These are phyloP conservation scores for Vultur gryphus DNA, from an alignment of 2,797 vertebrate species.

Conservation along the genomic window DNA sequence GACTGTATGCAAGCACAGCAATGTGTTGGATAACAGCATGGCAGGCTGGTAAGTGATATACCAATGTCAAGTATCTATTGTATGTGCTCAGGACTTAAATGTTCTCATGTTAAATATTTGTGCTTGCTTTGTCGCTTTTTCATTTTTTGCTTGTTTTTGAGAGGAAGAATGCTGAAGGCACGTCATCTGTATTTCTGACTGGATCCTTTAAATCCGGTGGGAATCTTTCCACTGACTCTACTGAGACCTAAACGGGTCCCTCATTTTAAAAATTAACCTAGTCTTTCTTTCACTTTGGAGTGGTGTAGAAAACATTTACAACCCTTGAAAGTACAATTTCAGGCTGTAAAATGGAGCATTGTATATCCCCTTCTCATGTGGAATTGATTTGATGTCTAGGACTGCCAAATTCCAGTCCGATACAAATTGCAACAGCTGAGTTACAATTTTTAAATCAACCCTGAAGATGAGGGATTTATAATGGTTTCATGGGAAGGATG, in stretches of 20 bases:
- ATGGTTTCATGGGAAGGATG: constrained; percentile 44
- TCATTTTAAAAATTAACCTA: background rate
- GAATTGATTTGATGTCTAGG: constrained; percentile 40
- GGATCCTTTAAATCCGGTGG: background rate
- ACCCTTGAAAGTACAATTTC: constrained; percentile 9
- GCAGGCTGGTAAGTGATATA: background rate
- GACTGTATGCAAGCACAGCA: background rate
- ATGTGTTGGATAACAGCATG: background rate
- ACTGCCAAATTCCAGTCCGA: constrained; percentile 54
- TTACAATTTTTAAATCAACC: constrained; percentile 60
- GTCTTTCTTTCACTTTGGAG: background rate
- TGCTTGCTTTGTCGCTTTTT: background rate
- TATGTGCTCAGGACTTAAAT: background rate
- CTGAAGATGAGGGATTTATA: constrained; percentile 44
- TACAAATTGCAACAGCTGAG: constrained; percentile 59
- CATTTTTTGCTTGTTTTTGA: background rate
- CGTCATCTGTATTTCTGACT: background rate
- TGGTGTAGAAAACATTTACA: background rate
- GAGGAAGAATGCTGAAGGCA: background rate
- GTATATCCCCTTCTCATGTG: constrained; percentile 32
- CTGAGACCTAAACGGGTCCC: background rate
- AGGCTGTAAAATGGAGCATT: background rate
- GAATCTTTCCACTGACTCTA: background rate
- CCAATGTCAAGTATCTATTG: background rate
- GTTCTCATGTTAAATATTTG: background rate